Evolutionary conservation across 2,797 vertebrate species (phyloP).

Genomic region (Todus mexicanus): DNA sequence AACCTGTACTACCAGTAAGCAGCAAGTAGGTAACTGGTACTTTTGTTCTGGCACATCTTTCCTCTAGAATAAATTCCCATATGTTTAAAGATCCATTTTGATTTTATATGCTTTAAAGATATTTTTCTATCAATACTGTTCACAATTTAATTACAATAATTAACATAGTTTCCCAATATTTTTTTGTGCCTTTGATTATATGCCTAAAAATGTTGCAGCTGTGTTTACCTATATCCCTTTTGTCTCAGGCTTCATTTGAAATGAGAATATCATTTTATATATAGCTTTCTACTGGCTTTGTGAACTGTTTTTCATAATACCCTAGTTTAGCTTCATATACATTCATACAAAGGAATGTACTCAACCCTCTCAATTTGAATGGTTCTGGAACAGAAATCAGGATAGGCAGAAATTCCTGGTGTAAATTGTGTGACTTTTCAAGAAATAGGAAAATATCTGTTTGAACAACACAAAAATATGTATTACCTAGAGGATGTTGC

Average conservation of each 20-base stretch:
- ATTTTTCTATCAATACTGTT: conserved; percentile 79
- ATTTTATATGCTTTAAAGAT: conserved; percentile 75
- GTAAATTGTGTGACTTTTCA: conserved; percentile 54
- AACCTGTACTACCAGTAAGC: background rate
- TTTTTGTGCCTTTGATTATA: conserved; percentile 80
- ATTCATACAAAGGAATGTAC: conserved; percentile 60
- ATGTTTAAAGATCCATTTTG: conserved; percentile 53
- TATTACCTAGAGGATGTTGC: conserved; percentile 12
- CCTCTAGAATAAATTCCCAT: background rate
- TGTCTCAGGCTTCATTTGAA: conserved; percentile 76
- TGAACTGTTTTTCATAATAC: conserved; percentile 76
- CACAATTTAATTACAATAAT: conserved; percentile 84
- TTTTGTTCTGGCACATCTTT: background rate
- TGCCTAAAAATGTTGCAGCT: conserved; percentile 80
- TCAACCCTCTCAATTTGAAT: conserved; percentile 58
- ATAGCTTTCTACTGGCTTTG: conserved; percentile 80
- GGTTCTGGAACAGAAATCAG: conserved; percentile 67
- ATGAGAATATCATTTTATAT: conserved; percentile 80
- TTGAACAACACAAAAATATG: conserved; percentile 64
- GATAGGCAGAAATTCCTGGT: conserved; percentile 46
- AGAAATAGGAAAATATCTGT: conserved; percentile 59
- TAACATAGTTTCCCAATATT: conserved; percentile 81
- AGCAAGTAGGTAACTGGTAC: background rate
- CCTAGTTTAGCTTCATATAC: conserved; percentile 70
- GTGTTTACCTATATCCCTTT: conserved; percentile 83